Evolutionary conservation across 1,140 invertebrate genomes (phyloP), one percentile per base, ranked within the genome.

Genomic region (Scaptomyza graminum): DNA sequence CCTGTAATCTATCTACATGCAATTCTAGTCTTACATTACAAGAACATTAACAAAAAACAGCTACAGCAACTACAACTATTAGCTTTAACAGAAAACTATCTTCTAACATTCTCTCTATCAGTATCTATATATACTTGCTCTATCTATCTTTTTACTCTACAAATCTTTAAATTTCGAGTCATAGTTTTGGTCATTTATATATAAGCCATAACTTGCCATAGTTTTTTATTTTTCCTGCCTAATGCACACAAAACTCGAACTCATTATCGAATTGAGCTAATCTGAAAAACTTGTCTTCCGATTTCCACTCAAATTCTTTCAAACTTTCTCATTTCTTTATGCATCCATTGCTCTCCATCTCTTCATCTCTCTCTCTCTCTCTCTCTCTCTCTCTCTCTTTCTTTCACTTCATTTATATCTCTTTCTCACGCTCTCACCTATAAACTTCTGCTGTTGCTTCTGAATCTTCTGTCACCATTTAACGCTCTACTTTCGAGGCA

Each of bases 161-260:
- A 44, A 18, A 57, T 62, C 51, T 68, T 9, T 71, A 11, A 43
- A 34, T 46, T 52, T 66, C 64, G 78, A 85, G 89, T 85, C 75
- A 82, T 76, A 88, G 90, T 91, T 90, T 84, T 90, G 85, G 78
- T 87, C 76, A 74, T 74, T 69, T 43, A 74, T 74, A 72, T 43
- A 67, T 71, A 76, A 78, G 90, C 90, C 90, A 91, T 91, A 83
- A 91, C 90, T 91, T 91, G 90, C 90, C 90, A 91, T 91, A 91
- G 88, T 83, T 85, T 8, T 9, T 34, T 34, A 8, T 9, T 9
- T 9, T 74, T 87, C 59, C 59, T 76, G 74, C 57, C 73, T 67
- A 52, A 66, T 54, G 59, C 46, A 65, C 63, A 74, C 77, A 69
- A 78, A 87, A 78, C 82, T 85, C 37, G 74, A 87, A 87, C 81